phyloP scores from a whole-genome alignment of 2,797 vertebrate genomes.

The Semotilus atromaculatus region DNA sequence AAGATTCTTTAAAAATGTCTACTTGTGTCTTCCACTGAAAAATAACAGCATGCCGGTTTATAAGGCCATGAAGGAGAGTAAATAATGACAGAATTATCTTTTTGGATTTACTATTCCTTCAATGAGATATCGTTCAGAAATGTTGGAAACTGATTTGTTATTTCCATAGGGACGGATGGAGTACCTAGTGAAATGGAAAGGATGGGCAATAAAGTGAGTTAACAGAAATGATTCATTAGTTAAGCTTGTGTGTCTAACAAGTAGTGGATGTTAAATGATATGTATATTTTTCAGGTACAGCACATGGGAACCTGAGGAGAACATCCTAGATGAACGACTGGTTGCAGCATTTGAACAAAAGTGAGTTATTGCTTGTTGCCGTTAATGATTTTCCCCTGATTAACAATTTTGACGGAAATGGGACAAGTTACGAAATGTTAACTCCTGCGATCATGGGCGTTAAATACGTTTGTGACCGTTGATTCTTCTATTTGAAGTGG shows the following conservation, averaged over 20 bases:
- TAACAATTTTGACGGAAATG: slow-evolving; percentile 1
- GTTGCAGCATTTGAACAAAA: slow-evolving; percentile 88
- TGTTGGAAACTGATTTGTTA: slow-evolving; percentile 40
- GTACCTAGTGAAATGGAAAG: slow-evolving; percentile 89
- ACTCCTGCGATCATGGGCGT: background rate
- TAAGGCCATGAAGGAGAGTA: background rate
- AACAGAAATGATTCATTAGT: background rate
- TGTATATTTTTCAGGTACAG: slow-evolving; percentile 77
- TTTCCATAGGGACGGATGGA: slow-evolving; percentile 83
- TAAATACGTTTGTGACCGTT: slow-evolving; percentile 50
- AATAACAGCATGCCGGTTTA: background rate
- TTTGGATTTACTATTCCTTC: background rate
- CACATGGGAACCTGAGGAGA: slow-evolving; percentile 90
- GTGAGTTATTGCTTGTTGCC: slow-evolving; percentile 64
- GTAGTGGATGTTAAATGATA: background rate
- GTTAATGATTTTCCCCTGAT: background rate
- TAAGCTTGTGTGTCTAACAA: background rate
- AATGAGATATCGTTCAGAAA: background rate
- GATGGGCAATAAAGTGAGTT: slow-evolving; percentile 90
- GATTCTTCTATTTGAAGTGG: slow-evolving; percentile 51
- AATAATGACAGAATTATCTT: background rate
- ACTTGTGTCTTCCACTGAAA: background rate
- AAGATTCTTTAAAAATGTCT: background rate
- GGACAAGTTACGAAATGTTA: background rate
- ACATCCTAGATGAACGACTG: slow-evolving; percentile 86